Evolutionary conservation across 2,797 vertebrate genomes (phyloP), one percentile per base, ranked within the genome.

Genomic region (Bradypodion ventrale): DNA sequence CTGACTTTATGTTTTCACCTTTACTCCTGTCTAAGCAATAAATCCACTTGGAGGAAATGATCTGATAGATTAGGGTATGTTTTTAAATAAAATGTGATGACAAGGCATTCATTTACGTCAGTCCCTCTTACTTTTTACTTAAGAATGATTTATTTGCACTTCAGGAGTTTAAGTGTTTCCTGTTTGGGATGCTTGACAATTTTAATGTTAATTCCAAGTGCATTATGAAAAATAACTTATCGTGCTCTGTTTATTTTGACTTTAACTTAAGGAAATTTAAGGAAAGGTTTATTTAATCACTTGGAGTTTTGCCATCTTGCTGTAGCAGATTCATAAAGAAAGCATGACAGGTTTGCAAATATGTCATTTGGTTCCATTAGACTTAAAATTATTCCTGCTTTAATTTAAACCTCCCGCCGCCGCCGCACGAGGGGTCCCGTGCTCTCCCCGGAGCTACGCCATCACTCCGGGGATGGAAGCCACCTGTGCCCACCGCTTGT

Each of bases 1-100:
- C 5, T 88, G 32, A 78, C 37, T n/a, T 85, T 87, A 63, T 85
- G 6, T 87, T 91, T 92, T 90, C 60, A 76, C 5, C 23, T 84
- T 86, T 83, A 83, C 77, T 77, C 7, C 0, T 76, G n/a, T 90
- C 65, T 84, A 87, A 4, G 6, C 2, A 84, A 85, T 88, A 90
- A 90, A 89, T 86, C 49, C 27, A 63, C 52, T 86, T 29, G 0
- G 40, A n/a, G 2, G 66, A 44, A 83, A 78, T 83, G 92, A 87
- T 56, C 37, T 42, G 19, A 89, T 32, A 25, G 78, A 81, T 74
- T 37, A 75, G 1, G 83, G 75, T 77, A 27, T 60, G 87, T 90
- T 86, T 4, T 0, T 21, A 73, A 85, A 85, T 75, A 82, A 73
- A 75, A 68, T 82, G 80, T 23, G 42, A 15, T 87, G 42, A 40